Evolutionary conservation across 2,888 invertebrate species (phyloP).

Genomic region (Dugesia japonica): DNA sequence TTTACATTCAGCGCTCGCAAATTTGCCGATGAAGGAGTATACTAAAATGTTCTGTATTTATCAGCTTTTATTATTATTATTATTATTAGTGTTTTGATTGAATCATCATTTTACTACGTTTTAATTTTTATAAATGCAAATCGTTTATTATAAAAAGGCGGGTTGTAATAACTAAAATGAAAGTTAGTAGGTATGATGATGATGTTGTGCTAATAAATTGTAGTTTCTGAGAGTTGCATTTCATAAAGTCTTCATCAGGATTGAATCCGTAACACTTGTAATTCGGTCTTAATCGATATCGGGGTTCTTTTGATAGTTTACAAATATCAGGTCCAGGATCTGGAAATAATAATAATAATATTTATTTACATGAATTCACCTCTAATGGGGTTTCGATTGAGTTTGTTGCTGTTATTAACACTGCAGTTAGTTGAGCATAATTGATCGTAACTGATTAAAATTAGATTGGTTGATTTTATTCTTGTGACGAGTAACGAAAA

Average conservation of each 20-base stretch:
- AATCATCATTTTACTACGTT: too few relatives aligned
- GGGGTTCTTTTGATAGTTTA: not conserved
- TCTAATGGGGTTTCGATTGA: not conserved
- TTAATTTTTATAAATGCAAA: slow-evolving; percentile 1
- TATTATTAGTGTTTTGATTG: too few relatives aligned
- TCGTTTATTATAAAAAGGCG: slow-evolving; percentile 7
- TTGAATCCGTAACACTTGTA: slow-evolving; percentile 24
- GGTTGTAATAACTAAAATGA: not conserved
- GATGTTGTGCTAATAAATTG: not conserved
- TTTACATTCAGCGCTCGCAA: not conserved
- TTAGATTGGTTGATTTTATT: not conserved
- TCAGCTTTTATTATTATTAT: too few relatives aligned
- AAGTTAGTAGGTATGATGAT: not conserved
- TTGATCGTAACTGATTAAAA: not conserved
- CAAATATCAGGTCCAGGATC: not conserved
- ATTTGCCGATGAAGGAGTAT: slow-evolving; percentile 3
- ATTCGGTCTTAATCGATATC: slow-evolving; percentile 24
- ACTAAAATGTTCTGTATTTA: not conserved
- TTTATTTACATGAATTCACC: not conserved
- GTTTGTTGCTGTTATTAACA: not conserved
- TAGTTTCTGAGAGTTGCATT: not conserved
- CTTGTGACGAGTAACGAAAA: not conserved
- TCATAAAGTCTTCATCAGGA: slow-evolving; percentile 24
- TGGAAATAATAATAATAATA: too few relatives aligned
- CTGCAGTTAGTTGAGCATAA: not conserved